Base-by-base conservation (phyloP, 2,113 vertebrate species). In the Pangasianodon gigas region DNA sequence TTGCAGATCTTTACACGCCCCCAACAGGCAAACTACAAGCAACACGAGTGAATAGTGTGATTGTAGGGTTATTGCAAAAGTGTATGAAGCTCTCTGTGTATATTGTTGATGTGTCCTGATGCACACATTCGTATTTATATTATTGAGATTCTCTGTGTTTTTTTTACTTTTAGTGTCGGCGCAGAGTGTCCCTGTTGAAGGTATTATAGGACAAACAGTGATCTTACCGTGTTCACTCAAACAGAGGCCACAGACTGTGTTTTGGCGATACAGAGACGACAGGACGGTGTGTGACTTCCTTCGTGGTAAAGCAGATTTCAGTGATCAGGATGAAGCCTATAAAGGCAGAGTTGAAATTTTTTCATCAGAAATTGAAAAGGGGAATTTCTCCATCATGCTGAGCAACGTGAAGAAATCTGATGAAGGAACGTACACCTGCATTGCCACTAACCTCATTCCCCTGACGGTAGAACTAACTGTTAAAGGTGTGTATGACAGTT, bases 371-470 rank as follows among this genome's bases (percentile, higher is more conserved):
- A 77, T 13, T 26, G 8, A 10, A 4, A 24, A 11, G 21, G 41
- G 74, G 21, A 13, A 77, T 77, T 77, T 46, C 41, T 46, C 74
- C 8, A 77, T 77, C 41, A 46, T 1, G 0, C 44, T 77, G 19
- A 26, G 1, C 0, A 46, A 46, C 1, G 7, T 77, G 69, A 37
- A 0, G 16, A 0, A 41, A 21, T 19, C 32, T 74, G 71, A 74
- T 74, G 16, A 2, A 74, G 71, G 56, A 60, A 0, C 2, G 5
- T 60, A 60, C 56, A 24, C 5, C 56, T 60, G 56, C 56, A 5
- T 0, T 5, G 56, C 19, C 18, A 19, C 56, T 6, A 60, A 2
- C 18, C 3, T 6, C 1, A 18, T 6, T 6, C 44, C 0, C 1
- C 6, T 0, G 6, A 7, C 19, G 19, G 1, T 74, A 74, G 2